Percentiles rank a stretch among this genome's conserved stretches.
phyloP scores from a whole-genome alignment of 2,888 invertebrate species.

The Ornithoptera alexandrae region DNA sequence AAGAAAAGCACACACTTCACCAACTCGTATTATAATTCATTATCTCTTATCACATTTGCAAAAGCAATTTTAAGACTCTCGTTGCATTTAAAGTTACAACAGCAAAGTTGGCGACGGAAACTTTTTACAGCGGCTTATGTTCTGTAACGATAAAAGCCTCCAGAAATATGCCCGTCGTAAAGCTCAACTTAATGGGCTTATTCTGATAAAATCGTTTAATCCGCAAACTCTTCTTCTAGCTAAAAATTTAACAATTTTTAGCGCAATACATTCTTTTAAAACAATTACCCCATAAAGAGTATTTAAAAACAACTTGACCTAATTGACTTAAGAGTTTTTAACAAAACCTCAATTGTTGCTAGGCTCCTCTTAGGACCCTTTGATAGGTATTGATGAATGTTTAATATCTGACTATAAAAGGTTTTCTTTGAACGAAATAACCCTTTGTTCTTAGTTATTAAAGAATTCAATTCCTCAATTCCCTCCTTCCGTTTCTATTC shows the following conservation, averaged over 20 bases:
- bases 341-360: neutral
- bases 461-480: neutral
- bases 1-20: too few species aligned
- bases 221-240: neutral
- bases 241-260: neutral
- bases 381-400: neutral
- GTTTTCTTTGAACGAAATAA: constrained; percentile 1
- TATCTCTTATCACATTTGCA: neutral
- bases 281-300: neutral
- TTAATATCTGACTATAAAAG: constrained; percentile 1
- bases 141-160: constrained; percentile 2
- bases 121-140: neutral
- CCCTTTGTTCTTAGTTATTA: neutral
- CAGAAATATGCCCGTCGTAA: neutral
- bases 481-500: neutral
- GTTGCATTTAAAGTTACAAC: neutral
- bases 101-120: neutral
- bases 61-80: neutral
- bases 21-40: neutral
- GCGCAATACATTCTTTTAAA: neutral
- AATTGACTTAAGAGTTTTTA: neutral
- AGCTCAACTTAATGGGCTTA: constrained; percentile 9
- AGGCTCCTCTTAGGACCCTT: neutral
- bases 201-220: constrained; percentile 6
- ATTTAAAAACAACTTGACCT: constrained; percentile 2